These are phyloP conservation scores for Drosophila kikkawai DNA, from an alignment of 1,140 invertebrate species.

Conservation along the genomic window DNA sequence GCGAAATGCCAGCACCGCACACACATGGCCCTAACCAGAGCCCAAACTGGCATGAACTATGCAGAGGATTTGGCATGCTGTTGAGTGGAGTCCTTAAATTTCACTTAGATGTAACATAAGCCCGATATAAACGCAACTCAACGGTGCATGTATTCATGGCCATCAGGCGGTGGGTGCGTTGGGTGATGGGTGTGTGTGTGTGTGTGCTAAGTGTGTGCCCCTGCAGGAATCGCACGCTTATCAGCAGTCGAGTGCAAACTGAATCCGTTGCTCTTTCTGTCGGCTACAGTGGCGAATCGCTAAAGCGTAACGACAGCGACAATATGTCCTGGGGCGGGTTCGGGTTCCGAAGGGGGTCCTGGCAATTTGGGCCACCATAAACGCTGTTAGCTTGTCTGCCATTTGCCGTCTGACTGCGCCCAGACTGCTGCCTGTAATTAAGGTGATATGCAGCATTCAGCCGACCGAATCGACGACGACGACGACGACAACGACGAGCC, in stretches of 20 bases:
- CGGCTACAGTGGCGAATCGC: constrained; percentile 74
- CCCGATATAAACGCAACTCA: constrained; percentile 78
- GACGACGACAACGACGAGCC: constrained; percentile 29
- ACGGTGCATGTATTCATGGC: constrained; percentile 80
- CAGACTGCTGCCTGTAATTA: constrained; percentile 82
- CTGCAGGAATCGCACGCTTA: constrained; percentile 77
- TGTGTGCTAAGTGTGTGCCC: constrained; percentile 37
- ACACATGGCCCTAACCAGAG: constrained; percentile 19
- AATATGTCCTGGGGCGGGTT: constrained; percentile 47
- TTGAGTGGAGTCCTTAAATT: constrained; percentile 82
- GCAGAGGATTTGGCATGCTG: constrained; percentile 67
- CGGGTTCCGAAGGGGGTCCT: constrained; percentile 9
- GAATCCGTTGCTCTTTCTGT: constrained; percentile 70
- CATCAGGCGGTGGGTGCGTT: constrained; percentile 42
- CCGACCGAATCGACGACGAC: constrained; percentile 57
- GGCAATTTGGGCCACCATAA: constrained; percentile 70
- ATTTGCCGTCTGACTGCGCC: constrained; percentile 79
- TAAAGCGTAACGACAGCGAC: constrained; percentile 77
- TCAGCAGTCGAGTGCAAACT: constrained; percentile 82
- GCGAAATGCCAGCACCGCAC: constrained; percentile 48
- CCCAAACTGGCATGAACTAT: constrained; percentile 57
- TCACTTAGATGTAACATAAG: constrained; percentile 83
- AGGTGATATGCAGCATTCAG: constrained; percentile 77
- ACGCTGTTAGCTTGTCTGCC: constrained; percentile 78
- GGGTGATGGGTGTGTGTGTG: constrained; percentile 18